phyloP scores from a whole-genome alignment of 2,888 invertebrate genomes.

The Tipula confusa region DNA sequence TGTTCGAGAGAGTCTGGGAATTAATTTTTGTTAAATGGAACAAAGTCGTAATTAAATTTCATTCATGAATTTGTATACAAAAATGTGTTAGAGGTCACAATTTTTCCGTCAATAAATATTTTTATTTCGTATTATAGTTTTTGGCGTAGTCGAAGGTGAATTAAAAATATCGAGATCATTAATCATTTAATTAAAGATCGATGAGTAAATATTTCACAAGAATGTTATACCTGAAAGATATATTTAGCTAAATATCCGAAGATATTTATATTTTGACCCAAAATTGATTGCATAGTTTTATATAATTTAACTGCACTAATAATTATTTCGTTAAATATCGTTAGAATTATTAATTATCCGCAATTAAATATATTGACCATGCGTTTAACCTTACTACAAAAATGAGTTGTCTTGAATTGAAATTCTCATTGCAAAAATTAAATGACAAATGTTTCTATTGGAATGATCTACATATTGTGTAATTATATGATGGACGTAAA shows the following conservation, averaged over 20 bases:
- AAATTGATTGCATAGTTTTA: background rate
- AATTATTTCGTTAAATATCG: background rate
- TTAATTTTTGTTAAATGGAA: background rate
- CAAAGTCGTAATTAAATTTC: background rate
- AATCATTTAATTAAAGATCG: background rate
- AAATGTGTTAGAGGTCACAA: no score
- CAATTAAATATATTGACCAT: background rate
- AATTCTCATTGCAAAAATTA: no score
- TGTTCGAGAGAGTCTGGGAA: background rate
- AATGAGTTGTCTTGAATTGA: no score
- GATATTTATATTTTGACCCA: background rate
- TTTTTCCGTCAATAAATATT: no score
- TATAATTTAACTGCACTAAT: background rate
- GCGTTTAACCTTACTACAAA: background rate
- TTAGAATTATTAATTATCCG: background rate
- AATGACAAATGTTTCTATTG: no score
- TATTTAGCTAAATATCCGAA: background rate
- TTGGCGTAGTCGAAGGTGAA: background rate
- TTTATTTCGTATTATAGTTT: no score
- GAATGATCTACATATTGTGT: no score
- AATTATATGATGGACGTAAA: no score
- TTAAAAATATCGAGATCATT: background rate
- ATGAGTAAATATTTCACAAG: background rate
- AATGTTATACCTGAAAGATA: background rate
- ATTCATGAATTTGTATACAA: no score